These are phyloP conservation scores for Polydrusus cervinus DNA, from an alignment of 2,888 invertebrate species.

Conservation along the genomic window DNA sequence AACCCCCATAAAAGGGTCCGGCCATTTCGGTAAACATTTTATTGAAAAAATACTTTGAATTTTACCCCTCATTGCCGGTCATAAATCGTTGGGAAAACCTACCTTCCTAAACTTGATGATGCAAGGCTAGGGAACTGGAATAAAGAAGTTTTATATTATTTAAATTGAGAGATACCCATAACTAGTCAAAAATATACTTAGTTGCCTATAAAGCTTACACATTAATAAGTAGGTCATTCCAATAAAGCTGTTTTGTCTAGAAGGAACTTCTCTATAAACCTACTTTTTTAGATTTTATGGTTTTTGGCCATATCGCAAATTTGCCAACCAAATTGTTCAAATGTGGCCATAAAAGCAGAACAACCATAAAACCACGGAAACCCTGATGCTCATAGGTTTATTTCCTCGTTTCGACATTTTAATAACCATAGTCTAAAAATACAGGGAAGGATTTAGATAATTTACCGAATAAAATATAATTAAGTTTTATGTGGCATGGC, in stretches of 20 bases:
- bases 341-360: constrained; percentile 27
- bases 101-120: no score
- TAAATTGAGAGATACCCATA: background rate
- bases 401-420: constrained; percentile 35
- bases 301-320: constrained; percentile 13
- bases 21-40: no score
- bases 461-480: background rate
- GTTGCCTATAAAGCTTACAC: background rate
- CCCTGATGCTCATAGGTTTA: constrained; percentile 28
- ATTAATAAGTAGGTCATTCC: constrained; percentile 11
- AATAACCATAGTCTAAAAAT: constrained; percentile 24
- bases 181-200: background rate
- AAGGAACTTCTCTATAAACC: constrained; percentile 10
- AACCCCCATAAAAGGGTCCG: no score
- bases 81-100: no score
- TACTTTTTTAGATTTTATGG: constrained; percentile 26
- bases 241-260: constrained; percentile 12
- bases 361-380: constrained; percentile 27
- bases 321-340: constrained; percentile 24
- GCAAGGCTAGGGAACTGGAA: no score
- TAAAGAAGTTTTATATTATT: no score
- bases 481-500: no score
- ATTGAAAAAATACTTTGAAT: no score
- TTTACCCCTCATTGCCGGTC: no score
- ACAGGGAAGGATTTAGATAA: background rate